Conservation (phyloP, 2,113 vertebrate species). For the Oreocharis arfaki region DNA sequence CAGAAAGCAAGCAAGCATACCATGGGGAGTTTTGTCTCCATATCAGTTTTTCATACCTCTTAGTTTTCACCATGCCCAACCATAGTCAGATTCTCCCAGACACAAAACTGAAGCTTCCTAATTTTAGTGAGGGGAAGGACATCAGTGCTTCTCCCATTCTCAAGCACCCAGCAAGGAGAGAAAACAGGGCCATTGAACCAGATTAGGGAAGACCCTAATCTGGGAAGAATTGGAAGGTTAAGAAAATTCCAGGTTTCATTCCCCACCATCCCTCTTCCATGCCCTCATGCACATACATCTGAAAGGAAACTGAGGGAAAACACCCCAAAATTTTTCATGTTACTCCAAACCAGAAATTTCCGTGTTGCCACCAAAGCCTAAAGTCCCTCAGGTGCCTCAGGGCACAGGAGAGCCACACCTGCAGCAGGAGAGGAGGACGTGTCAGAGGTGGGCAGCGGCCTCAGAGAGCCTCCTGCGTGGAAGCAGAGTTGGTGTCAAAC, state of each 20-base stretch:
- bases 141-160: accelerated
- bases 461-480: neutral
- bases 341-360: neutral
- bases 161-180: neutral
- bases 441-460: neutral
- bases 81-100: neutral
- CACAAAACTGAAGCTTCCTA: neutral
- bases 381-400: neutral
- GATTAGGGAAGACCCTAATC: neutral
- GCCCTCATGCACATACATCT: neutral
- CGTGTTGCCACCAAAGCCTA: neutral
- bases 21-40: neutral
- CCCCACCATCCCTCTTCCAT: neutral
- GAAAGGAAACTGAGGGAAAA: neutral
- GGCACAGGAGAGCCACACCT: neutral
- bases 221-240: neutral
- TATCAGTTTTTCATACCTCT: neutral
- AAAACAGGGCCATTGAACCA: neutral
- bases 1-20: neutral
- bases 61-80: neutral
- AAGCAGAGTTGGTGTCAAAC: accelerated
- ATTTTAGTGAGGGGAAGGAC: neutral
- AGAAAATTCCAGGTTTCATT: neutral
- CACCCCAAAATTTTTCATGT: accelerated
- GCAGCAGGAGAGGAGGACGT: neutral